Base-by-base conservation (phyloP, 2,888 invertebrate species). In the Plebejus melissa region DNA sequence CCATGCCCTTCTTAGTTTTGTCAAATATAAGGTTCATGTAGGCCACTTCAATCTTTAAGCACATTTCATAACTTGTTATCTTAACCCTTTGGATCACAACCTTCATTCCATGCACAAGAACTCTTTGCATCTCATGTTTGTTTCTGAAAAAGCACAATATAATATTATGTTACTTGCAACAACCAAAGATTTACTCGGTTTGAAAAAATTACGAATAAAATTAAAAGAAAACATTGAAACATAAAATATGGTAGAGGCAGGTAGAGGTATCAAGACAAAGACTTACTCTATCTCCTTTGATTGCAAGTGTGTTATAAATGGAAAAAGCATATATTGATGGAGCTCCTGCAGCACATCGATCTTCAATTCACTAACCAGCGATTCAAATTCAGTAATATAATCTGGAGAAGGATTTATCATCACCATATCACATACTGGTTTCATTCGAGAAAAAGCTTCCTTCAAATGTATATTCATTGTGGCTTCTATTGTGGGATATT, bases 1-100 rank as follows among this genome's bases (percentile, higher is more conserved):
- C 88, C 92, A 93, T 93, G 74, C 89, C 90, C 57, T 91, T 86
- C 78, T 89, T 88, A 2, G 84, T 82, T 77, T 90, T 89, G 78
- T 95, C 94, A 83, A 94, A 95, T 72, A 96, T 90, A 81, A 95
- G 89, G 78, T 89, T 86, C 16, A 95, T 84, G 2, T 96, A 83
- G 13, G 90, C 89, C 0, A 91, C 86, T 82, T 95, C 95, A 74
- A 95, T 86, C 80, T 95, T 94, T 81, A 94, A 86, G 79, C 94
- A 95, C 82, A 94, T 86, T 74, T 94, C 91, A 36, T 90, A 83
- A 77, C 91, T 93, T 65, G 89, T 89, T 16, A 95, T 86, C 38
- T 82, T 87, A 2, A 92, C 89, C 81, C 92, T 94, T 32, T 89
- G 87, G 72, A 96, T 81, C 1, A 95, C 86, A 50, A 83, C 80